A percentile compares a stretch with the other conserved stretches of the same genome.
Evolutionary conservation across 2,888 invertebrate genomes (phyloP).

Genomic region (Blera fallax): DNA sequence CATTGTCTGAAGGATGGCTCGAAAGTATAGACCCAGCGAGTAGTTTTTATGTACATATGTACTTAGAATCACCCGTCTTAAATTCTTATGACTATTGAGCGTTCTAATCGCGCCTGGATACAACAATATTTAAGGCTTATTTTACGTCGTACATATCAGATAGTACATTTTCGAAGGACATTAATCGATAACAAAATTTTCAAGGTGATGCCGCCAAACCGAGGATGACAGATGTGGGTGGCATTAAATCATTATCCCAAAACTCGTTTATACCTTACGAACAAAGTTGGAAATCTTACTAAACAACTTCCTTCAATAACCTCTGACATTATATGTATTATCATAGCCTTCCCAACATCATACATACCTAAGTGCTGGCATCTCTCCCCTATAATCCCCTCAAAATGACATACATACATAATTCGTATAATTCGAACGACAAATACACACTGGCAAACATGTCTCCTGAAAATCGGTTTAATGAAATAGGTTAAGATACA

Average conservation of each 20-base stretch:
- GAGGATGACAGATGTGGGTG: no score
- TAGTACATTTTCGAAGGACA: no score
- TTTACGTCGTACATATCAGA: no score
- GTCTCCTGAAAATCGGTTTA: neutral
- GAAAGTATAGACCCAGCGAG: no score
- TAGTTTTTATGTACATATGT: no score
- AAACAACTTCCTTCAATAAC: neutral
- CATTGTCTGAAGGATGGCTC: no score
- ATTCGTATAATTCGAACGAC: neutral
- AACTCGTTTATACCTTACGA: neutral
- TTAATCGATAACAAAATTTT: no score
- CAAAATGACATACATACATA: neutral
- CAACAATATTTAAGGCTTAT: no score
- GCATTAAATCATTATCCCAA: neutral
- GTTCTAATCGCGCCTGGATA: no score
- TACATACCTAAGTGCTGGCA: neutral
- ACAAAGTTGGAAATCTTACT: neutral
- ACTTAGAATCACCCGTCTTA: no score
- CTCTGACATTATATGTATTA: neutral
- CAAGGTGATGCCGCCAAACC: no score
- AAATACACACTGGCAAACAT: neutral
- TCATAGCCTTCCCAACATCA: neutral
- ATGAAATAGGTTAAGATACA: conserved; percentile 38
- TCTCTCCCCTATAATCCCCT: neutral
- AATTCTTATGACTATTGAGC: no score